Evolutionary conservation across 2,113 vertebrate species (phyloP).

Genomic region (Bubo blakistoni): DNA sequence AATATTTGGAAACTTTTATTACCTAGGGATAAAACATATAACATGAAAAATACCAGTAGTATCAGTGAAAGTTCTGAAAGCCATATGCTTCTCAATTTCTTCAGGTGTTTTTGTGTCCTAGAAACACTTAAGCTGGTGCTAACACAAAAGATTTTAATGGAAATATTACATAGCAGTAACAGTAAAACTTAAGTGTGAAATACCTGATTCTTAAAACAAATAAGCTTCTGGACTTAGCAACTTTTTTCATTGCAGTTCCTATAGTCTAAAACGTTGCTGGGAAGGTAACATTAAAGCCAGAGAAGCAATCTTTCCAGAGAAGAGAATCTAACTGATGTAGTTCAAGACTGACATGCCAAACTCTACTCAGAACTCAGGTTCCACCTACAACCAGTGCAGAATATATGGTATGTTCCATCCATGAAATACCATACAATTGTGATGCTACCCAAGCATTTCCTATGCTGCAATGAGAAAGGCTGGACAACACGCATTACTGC

Average conservation of each 20-base stretch:
- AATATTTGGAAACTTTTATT: not conserved
- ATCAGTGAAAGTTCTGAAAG: not conserved
- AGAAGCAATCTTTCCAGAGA: not conserved
- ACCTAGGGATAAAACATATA: not conserved
- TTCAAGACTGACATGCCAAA: not conserved
- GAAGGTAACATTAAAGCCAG: not conserved
- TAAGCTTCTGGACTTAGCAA: not conserved
- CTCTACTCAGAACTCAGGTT: not conserved
- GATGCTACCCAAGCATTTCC: not conserved
- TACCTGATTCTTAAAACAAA: not conserved
- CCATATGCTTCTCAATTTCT: not conserved
- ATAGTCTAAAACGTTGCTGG: not conserved
- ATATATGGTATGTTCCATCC: not conserved
- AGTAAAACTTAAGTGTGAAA: not conserved
- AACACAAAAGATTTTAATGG: not conserved
- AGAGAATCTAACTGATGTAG: not conserved
- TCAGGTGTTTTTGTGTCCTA: not conserved
- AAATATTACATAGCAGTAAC: not conserved
- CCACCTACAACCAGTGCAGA: not conserved
- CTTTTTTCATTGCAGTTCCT: not conserved
- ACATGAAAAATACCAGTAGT: not conserved
- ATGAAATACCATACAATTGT: no score
- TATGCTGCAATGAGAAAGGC: not conserved
- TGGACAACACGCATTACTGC: rapidly evolving
- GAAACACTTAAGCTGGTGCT: not conserved